These are phyloP conservation scores for Malacosoma neustria DNA, from an alignment of 2,888 invertebrate species.

Conservation along the genomic window DNA sequence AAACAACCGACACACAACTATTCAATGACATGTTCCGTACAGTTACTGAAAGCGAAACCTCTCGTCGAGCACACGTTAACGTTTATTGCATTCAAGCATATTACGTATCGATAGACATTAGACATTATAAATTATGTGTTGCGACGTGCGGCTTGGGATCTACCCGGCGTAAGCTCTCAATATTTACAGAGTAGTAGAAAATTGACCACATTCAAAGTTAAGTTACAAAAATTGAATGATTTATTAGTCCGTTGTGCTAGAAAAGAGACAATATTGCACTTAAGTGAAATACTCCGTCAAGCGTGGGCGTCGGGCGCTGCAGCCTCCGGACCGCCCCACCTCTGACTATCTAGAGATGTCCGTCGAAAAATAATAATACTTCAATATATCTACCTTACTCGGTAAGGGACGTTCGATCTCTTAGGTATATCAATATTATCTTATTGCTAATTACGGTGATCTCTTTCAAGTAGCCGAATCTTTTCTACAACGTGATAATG, in stretches of 20 bases:
- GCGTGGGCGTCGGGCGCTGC: conserved; percentile 13
- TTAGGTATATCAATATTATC: conserved; percentile 68
- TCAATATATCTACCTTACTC: conserved; percentile 72
- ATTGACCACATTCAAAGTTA: conserved; percentile 70
- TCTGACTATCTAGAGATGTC: conserved; percentile 50
- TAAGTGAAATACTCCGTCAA: conserved; percentile 10
- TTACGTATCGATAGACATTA: conserved; percentile 52
- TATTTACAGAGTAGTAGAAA: conserved; percentile 72
- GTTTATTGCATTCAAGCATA: conserved; percentile 66
- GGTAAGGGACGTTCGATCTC: conserved; percentile 75
- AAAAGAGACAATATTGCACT: conserved; percentile 45
- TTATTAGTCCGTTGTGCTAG: conserved; percentile 58
- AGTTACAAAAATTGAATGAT: conserved; percentile 62
- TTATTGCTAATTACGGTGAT: conserved; percentile 69
- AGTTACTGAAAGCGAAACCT: conserved; percentile 52
- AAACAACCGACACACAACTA: conserved; percentile 66
- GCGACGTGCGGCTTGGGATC: conserved; percentile 63
- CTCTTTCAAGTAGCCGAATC: conserved; percentile 57
- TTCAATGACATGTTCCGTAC: conserved; percentile 55
- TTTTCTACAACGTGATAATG: conserved; percentile 39
- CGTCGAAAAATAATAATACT: conserved; percentile 61
- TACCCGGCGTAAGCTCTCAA: conserved; percentile 71
- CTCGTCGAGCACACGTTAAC: conserved; percentile 58
- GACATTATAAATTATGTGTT: conserved; percentile 52
- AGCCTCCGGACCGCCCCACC: conserved; percentile 22